A percentile compares a stretch with the other conserved stretches of the same genome.
Evolutionary conservation across 1,140 invertebrate species (phyloP).

Genomic region (Brachionus paranguensis): DNA sequence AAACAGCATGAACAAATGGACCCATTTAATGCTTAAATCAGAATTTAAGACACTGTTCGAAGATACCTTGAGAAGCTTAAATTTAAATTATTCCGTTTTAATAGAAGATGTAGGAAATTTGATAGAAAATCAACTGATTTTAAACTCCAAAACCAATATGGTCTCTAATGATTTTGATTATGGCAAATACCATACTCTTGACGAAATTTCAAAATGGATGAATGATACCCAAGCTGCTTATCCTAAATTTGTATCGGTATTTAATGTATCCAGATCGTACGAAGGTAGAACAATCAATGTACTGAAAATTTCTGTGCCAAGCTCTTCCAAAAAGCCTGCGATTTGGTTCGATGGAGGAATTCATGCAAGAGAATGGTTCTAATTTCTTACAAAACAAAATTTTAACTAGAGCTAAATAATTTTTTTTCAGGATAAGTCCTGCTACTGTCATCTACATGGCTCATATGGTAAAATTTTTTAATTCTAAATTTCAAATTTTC

Average conservation of each 20-base stretch:
- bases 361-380: slow-evolving; percentile 30
- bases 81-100: background rate
- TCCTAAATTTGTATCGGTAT: background rate
- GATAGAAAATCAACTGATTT: background rate
- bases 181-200: slow-evolving; percentile 41
- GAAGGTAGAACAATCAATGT: background rate
- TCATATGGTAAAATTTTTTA: background rate
- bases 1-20: background rate
- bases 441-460: slow-evolving; percentile 27
- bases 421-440: slow-evolving; percentile 27
- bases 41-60: background rate
- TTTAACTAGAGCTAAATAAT: background rate
- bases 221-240: background rate
- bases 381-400: background rate
- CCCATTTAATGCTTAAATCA: background rate
- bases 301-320: slow-evolving; percentile 11
- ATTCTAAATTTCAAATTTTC: background rate
- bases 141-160: background rate
- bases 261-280: slow-evolving; percentile 13
- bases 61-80: background rate
- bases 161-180: slow-evolving; percentile 40
- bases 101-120: background rate
- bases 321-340: slow-evolving; percentile 1
- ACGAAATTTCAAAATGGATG: slow-evolving; percentile 39
- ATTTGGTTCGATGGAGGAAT: slow-evolving; percentile 33